Evolutionary conservation across 2,888 invertebrate genomes (phyloP).

Genomic region (Drosophila dives): DNA sequence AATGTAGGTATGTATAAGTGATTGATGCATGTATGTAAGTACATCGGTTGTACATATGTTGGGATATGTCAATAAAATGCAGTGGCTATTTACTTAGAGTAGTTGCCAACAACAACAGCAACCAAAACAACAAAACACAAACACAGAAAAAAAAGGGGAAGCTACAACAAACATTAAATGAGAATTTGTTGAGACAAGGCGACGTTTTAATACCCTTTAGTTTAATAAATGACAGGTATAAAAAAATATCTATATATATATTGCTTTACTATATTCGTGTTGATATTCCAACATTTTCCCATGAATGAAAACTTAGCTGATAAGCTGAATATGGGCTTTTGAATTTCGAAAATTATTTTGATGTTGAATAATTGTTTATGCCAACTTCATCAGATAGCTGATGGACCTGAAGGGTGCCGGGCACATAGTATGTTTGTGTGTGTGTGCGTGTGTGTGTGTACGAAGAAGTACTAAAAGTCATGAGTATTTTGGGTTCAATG

Average conservation of each 20-base stretch:
- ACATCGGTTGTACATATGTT: neutral
- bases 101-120: slow-evolving; percentile 40
- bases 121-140: slow-evolving; percentile 13
- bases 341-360: neutral
- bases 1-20: neutral
- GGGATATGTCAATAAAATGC: slow-evolving; percentile 41
- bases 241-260: neutral
- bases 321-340: neutral
- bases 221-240: neutral
- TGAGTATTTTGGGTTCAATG: slow-evolving; percentile 64
- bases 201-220: slow-evolving; percentile 17
- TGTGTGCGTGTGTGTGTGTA: neutral
- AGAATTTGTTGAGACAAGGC: neutral
- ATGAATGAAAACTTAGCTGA: neutral
- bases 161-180: slow-evolving; percentile 34
- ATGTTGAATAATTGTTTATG: neutral
- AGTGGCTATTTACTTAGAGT: slow-evolving; percentile 39
- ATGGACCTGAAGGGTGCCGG: slow-evolving; percentile 9
- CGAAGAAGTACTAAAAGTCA: slow-evolving; percentile 72
- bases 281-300: neutral
- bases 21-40: slow-evolving; percentile 7
- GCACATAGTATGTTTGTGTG: slow-evolving; percentile 3
- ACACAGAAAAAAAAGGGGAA: slow-evolving; percentile 28
- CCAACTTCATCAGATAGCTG: neutral
- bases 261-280: neutral